Base-by-base conservation (phyloP, 2,888 invertebrate genomes). In the Sinopyrophorus schimmeli region DNA sequence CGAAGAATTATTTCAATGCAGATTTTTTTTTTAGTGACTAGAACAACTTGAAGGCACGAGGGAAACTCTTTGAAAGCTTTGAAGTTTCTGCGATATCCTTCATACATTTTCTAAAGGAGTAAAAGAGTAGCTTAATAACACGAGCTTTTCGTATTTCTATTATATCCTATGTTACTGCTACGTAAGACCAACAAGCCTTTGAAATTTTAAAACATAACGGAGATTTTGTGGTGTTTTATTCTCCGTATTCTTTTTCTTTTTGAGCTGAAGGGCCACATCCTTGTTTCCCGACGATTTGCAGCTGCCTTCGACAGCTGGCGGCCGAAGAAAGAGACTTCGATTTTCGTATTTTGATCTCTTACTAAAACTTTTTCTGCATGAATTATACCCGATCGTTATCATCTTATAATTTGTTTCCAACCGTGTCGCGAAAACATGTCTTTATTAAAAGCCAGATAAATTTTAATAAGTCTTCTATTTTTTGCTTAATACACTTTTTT, bases 231-330 rank as follows among this genome's bases (percentile, higher is more conserved):
- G 34, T 41, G 17, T 32, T 47, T 47, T 47, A 35, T 34, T 47
- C 28, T 41, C 10, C 32, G 23, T 14, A 18, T 24, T 23, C 42
- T 38, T 39, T 43, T 35, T 9, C 27, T 35, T 27, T 18, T 31
- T 31, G 20, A 42, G 26, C 16, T 32, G 17, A 26, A 42, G 28
- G 28, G 20, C 27, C 21, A 10, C 27, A 28, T 21, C 27, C 24
- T 34, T 16, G 34, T 32, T 24, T 27, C 37, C 40, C 39, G 30
- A 18, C 40, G 46, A 40, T 48, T 44, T 34, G 49, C 57, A 55
- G 57, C 55, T 55, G 58, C 55, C 40, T 43, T 43, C 53, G 55
- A 54, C 61, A 63, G 61, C 59, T 63, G 63, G 61, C 47, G 27
- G 42, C 44, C 57, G 57, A 43, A 58, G 54, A 55, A 59, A 54